A percentile compares a stretch with the other conserved stretches of the same genome.
Conservation (phyloP, 2,888 invertebrate species). For the Chaetogeoica ovagalla region DNA sequence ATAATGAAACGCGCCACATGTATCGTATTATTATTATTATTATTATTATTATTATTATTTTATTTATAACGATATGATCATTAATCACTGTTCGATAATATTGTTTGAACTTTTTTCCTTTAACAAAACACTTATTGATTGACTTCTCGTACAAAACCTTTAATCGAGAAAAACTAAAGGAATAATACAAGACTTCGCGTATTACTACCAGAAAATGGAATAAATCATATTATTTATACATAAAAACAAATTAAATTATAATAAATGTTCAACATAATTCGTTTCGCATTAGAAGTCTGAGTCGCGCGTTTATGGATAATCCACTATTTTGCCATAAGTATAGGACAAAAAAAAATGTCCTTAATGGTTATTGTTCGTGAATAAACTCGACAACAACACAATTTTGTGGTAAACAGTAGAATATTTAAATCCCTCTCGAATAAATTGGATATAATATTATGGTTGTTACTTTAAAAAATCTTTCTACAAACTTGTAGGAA, state of each 20-base stretch:
- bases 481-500: slow-evolving; percentile 9
- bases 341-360: not conserved
- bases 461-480: slow-evolving; percentile 30
- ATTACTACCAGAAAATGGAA: too few relatives aligned
- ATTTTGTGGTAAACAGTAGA: not conserved
- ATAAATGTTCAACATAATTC: not conserved
- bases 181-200: too few relatives aligned
- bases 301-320: not conserved
- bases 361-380: not conserved
- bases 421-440: not conserved
- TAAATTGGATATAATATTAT: slow-evolving; percentile 28
- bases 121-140: too few relatives aligned
- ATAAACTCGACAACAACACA: slow-evolving; percentile 18
- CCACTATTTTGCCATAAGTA: not conserved
- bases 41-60: too few relatives aligned
- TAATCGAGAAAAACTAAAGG: too few relatives aligned
- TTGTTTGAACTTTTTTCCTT: too few relatives aligned
- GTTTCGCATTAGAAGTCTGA: not conserved
- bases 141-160: too few relatives aligned
- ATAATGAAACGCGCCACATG: too few relatives aligned
- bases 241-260: not conserved
- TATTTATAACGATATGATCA: too few relatives aligned
- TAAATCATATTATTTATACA: too few relatives aligned
- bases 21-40: too few relatives aligned
- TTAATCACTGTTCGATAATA: too few relatives aligned